A percentile compares a stretch with the other conserved stretches of the same genome.
Conservation (phyloP, 53 echinoderm and acorn worm genomes). For the Luidia sarsii region DNA sequence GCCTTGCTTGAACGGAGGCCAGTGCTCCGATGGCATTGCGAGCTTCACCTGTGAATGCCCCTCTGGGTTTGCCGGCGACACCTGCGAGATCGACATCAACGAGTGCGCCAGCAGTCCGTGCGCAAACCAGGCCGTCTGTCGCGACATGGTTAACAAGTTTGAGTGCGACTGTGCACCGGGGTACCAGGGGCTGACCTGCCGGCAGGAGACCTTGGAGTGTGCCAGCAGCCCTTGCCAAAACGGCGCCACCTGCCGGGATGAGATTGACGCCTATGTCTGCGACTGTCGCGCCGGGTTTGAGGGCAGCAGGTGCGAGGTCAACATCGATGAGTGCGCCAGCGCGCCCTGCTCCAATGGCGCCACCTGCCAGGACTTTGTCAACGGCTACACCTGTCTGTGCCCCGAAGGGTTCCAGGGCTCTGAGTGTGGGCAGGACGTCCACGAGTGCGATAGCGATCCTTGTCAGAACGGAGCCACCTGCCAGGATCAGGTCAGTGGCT, state of each 20-base stretch:
- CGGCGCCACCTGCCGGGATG: conserved; percentile 63
- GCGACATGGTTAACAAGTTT: conserved; percentile 54
- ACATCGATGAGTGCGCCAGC: conserved; percentile 67
- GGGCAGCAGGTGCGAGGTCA: conserved; percentile 52
- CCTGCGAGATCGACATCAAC: conserved; percentile 48
- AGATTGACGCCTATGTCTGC: conserved; percentile 56
- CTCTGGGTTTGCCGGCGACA: conserved; percentile 52
- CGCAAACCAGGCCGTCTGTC: conserved; percentile 45
- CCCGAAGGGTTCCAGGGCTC: conserved; percentile 47
- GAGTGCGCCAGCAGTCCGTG: conserved; percentile 71
- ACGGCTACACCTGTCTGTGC: conserved; percentile 63
- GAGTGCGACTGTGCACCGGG: conserved; percentile 54
- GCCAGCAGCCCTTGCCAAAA: conserved; percentile 62
- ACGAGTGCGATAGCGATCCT: conserved; percentile 66
- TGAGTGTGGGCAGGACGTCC: conserved; percentile 61
- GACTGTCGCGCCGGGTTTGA: conserved; percentile 58
- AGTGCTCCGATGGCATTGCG: conserved; percentile 51
- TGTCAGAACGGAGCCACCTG: conserved; percentile 63
- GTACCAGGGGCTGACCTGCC: conserved; percentile 58
- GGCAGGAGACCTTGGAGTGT: conserved; percentile 59
- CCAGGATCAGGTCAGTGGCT: conserved; percentile 52
- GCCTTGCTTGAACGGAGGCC: conserved; percentile 58
- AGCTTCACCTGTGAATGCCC: conserved; percentile 60
- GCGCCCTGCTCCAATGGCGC: conserved; percentile 64
- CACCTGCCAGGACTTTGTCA: conserved; percentile 56